Evolutionary conservation across 2,113 vertebrate species (phyloP).

Genomic region (Zosterops japonicus): DNA sequence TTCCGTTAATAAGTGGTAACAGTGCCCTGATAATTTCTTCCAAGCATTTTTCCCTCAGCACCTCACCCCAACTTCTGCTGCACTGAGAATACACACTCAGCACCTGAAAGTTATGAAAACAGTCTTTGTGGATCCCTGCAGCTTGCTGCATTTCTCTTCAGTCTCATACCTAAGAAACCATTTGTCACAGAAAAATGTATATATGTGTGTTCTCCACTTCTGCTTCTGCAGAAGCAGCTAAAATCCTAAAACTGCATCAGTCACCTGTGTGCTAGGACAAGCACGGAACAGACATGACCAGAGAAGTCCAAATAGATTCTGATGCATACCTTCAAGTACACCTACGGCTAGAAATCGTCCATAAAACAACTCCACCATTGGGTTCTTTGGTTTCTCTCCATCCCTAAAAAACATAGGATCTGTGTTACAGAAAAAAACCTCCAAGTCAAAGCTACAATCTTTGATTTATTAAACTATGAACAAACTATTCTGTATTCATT

Average conservation of each 20-base stretch:
- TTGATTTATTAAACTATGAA: not conserved
- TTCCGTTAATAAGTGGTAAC: not conserved
- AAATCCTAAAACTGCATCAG: not conserved
- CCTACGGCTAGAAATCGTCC: conserved; percentile 95
- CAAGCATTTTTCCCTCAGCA: not conserved
- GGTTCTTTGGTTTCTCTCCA: conserved; percentile 97
- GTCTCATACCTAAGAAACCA: not conserved
- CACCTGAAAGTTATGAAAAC: not conserved
- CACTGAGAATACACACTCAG: not conserved
- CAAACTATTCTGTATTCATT: not conserved
- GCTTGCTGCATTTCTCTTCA: not conserved
- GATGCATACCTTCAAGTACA: conserved; percentile 89
- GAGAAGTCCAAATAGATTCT: not conserved
- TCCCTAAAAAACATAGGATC: conserved; percentile 76
- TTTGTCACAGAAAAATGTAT: not conserved
- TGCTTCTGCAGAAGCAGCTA: not conserved
- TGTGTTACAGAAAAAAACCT: not conserved
- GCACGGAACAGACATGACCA: not conserved
- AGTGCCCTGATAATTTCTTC: not conserved
- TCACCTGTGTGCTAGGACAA: not conserved
- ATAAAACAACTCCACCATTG: conserved; percentile 98
- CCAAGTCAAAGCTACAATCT: not conserved
- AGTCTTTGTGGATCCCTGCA: not conserved
- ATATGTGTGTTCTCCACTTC: fast-evolving
- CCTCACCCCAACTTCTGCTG: not conserved